Evolutionary conservation across 2,797 vertebrate species (phyloP).

Genomic region (Rachycentron canadum): DNA sequence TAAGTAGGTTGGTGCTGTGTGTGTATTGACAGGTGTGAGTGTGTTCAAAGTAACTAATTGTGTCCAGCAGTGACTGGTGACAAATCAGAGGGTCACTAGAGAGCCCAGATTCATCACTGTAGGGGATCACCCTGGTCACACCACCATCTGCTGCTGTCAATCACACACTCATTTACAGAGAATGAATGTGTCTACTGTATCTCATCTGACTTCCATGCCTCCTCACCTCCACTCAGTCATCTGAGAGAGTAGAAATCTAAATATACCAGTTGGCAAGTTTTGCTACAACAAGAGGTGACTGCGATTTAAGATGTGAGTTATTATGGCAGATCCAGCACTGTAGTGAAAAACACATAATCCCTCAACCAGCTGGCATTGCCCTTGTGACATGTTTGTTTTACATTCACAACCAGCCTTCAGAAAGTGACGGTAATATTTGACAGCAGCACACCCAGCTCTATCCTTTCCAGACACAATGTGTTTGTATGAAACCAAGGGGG

Average conservation of each 20-base stretch:
- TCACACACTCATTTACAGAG: slow-evolving; percentile 19
- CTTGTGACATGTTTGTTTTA: slow-evolving; percentile 25
- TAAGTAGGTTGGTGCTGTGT: neutral
- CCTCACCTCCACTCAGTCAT: slow-evolving; percentile 24
- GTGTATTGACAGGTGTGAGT: neutral
- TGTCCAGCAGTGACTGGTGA: slow-evolving; percentile 40
- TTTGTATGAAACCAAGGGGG: neutral
- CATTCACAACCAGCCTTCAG: neutral
- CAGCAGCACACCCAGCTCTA: neutral
- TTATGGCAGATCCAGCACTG: slow-evolving; percentile 46
- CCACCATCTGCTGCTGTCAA: slow-evolving; percentile 64
- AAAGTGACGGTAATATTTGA: slow-evolving; percentile 3
- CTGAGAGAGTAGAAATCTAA: slow-evolving; percentile 24
- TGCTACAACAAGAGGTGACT: slow-evolving; percentile 40
- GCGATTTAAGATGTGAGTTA: slow-evolving; percentile 39
- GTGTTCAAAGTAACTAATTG: slow-evolving; percentile 28
- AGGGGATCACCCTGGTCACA: slow-evolving; percentile 23
- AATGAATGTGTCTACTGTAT: slow-evolving; percentile 8
- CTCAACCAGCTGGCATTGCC: slow-evolving; percentile 52
- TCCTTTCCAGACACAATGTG: neutral
- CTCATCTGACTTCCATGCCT: slow-evolving; percentile 41
- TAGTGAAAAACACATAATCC: slow-evolving; percentile 33
- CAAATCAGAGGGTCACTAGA: slow-evolving; percentile 19
- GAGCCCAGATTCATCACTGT: slow-evolving; percentile 27
- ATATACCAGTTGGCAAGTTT: slow-evolving; percentile 40